These are phyloP conservation scores for Triplophysa siluroides DNA, from an alignment of 2,113 vertebrate species.

Conservation along the genomic window DNA sequence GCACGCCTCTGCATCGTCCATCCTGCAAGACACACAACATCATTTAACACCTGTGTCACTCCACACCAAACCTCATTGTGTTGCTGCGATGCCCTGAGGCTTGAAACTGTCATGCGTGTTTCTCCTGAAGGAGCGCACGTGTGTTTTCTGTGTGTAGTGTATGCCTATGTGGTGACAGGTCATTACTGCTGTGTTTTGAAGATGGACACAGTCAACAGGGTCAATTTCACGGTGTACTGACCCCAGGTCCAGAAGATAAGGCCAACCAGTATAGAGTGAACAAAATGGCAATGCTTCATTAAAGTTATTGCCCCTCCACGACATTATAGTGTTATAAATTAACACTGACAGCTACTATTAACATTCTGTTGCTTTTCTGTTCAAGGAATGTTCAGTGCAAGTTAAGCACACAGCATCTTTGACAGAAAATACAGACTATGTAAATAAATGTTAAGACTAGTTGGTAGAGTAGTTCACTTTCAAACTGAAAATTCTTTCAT, in stretches of 20 bases:
- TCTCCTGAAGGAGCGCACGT: not conserved
- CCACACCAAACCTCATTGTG: not conserved
- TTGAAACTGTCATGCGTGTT: not conserved
- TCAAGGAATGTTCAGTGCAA: too few species aligned
- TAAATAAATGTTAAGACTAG: too few species aligned
- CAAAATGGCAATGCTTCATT: not conserved
- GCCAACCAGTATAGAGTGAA: not conserved
- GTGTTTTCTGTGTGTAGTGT: not conserved
- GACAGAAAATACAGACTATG: too few species aligned
- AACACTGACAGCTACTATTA: too few species aligned
- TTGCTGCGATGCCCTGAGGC: not conserved
- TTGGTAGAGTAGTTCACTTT: too few species aligned
- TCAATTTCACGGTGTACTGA: conserved; percentile 9
- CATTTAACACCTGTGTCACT: not conserved
- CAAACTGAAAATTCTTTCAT: too few species aligned
- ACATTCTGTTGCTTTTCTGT: not conserved
- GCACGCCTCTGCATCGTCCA: conserved; percentile 97
- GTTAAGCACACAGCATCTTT: too few species aligned
- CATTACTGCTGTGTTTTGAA: not conserved
- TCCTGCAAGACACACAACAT: conserved; percentile 74
- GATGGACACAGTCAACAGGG: not conserved
- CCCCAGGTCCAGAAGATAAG: not conserved
- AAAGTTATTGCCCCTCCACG: not conserved
- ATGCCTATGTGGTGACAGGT: not conserved
- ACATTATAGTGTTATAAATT: too few species aligned